Percentiles rank a stretch among this genome's conserved stretches.
Evolutionary conservation across 2,888 invertebrate species (phyloP).

Genomic region (Proisotoma minuta): DNA sequence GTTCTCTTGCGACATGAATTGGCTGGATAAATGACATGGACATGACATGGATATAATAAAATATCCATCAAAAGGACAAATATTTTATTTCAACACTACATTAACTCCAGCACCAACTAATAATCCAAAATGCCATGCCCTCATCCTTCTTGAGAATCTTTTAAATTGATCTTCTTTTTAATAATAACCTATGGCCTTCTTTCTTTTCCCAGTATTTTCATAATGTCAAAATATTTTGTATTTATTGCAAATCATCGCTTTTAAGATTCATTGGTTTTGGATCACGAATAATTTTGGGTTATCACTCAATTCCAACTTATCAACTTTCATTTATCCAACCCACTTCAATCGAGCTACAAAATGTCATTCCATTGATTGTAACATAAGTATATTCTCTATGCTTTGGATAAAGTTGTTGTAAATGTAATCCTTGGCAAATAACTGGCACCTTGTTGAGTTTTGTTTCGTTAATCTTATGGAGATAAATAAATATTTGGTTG

Average conservation of each 20-base stretch:
- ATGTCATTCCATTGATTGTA: background rate
- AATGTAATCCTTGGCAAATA: background rate
- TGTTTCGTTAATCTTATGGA: too few species aligned
- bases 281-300: background rate
- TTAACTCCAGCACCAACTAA: background rate
- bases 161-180: background rate
- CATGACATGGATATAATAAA: too few species aligned
- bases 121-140: background rate
- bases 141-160: background rate
- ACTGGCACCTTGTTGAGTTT: too few species aligned
- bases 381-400: background rate
- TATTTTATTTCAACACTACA: constrained; percentile 6
- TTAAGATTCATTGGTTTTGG: too few species aligned
- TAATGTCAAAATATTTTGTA: too few species aligned
- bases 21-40: too few species aligned
- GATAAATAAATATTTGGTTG: constrained; percentile 2
- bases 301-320: background rate
- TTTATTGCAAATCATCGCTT: too few species aligned
- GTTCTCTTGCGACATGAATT: too few species aligned
- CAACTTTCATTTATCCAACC: background rate
- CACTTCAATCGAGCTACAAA: background rate
- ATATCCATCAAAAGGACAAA: too few species aligned
- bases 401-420: too few species aligned
- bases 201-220: too few species aligned
- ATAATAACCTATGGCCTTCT: too few species aligned